Evolutionary conservation across 2,113 vertebrate genomes (phyloP).

Genomic region (Coturnix japonica): DNA sequence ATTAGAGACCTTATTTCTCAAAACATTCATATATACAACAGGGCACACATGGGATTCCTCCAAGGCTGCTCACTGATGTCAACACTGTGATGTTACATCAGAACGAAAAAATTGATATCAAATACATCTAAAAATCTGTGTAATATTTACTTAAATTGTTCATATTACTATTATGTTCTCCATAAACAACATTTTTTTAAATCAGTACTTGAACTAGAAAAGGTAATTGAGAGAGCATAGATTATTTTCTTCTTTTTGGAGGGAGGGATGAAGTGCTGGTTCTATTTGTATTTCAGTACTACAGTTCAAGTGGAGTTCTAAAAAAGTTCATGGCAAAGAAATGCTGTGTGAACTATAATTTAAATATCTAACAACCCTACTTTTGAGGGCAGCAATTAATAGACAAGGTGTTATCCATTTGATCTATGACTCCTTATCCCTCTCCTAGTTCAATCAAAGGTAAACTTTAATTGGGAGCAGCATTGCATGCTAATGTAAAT

Average conservation of each 20-base stretch:
- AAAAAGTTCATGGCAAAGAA: not conserved
- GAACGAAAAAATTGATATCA: not conserved
- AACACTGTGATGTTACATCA: not conserved
- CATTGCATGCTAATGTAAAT: not conserved
- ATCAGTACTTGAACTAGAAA: not conserved
- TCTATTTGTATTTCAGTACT: not conserved
- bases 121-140: not conserved
- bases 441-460: not conserved
- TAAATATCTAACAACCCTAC: not conserved
- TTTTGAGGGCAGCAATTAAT: not conserved
- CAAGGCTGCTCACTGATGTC: not conserved
- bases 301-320: not conserved
- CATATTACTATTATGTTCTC: not conserved
- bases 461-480: not conserved
- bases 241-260: not conserved
- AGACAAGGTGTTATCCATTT: not conserved
- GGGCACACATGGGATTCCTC: not conserved
- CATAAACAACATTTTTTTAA: not conserved
- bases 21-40: not conserved
- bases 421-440: not conserved
- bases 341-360: not conserved
- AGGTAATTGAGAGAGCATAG: not conserved
- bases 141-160: not conserved
- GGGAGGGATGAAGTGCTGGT: no score
- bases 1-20: not conserved